Evolutionary conservation across 2,888 invertebrate genomes (phyloP), one percentile per base, ranked within the genome.

Genomic region (Nemotelus nigrinus): DNA sequence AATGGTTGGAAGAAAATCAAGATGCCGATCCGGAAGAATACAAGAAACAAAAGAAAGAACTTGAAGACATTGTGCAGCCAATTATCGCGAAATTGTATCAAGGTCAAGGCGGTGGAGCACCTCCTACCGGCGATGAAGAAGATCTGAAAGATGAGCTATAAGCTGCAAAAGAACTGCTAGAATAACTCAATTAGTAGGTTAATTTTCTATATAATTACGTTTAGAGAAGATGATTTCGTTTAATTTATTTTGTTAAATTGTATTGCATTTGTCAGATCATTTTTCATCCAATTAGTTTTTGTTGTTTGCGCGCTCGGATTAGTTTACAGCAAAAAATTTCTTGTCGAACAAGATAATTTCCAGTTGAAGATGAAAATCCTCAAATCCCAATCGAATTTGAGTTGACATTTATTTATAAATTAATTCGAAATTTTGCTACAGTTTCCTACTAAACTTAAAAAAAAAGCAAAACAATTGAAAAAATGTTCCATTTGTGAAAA

Each of bases 11-110:
- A 87, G 93, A 94, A 82, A 98, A 99, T 88, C 94, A 94, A 83
- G 97, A 97, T 83, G 94, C 95, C 0, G 97, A 97, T 79, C 90
- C 94, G 0, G 96, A 97, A 83, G 96, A 97, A 79, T 96, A 95
- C 89, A 96, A 96, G 87, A 94, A 94, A 84, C 96, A 98, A 86
- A 98, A 95, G 93, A 98, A 98, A 87, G 93, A 96, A 82, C 89
- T 99, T 72, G 97, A 98, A 86, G 95, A 96, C 82, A 92, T 98
- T 55, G 97, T 98, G 0, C 97, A 98, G 86, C 99, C 99, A 6
- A 99, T 99, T 86, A 96, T 99, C 85, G 93, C 96, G 76, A 99
- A 99, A 89, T 88, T 99, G 82, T 99, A 99, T 88, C 95, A 96
- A 85, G 94, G 94, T 45, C 90, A 93, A 80, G 96, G 94, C 41